Conservation (phyloP, 2,888 invertebrate genomes). For the Prenolepis imparis region DNA sequence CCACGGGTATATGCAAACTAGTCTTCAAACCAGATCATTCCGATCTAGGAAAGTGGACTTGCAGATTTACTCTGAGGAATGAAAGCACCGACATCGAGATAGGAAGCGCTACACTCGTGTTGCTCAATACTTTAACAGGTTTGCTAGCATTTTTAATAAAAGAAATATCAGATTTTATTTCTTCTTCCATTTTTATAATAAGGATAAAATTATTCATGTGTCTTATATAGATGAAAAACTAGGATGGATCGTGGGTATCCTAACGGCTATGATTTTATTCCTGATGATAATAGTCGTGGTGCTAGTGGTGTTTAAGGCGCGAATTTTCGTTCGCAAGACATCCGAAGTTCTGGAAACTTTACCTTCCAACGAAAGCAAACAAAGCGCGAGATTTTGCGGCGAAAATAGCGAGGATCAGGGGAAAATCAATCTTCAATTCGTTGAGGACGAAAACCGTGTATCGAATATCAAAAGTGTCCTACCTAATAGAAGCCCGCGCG, state of each 20-base stretch:
- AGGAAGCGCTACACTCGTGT: slow-evolving; percentile 81
- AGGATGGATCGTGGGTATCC: slow-evolving; percentile 84
- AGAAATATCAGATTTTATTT: not conserved
- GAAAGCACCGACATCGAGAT: slow-evolving; percentile 76
- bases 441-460: slow-evolving; percentile 60
- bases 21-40: slow-evolving; percentile 81
- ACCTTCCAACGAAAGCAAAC: slow-evolving; percentile 64
- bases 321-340: slow-evolving; percentile 76
- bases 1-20: slow-evolving; percentile 82
- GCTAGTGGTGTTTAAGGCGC: slow-evolving; percentile 81
- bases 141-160: slow-evolving; percentile 16
- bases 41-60: slow-evolving; percentile 84
- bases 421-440: slow-evolving; percentile 74
- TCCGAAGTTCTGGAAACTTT: slow-evolving; percentile 79
- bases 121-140: slow-evolving; percentile 80
- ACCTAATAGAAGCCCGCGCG: slow-evolving; percentile 78
- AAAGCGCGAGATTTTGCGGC: not conserved
- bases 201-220: not conserved
- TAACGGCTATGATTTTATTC: slow-evolving; percentile 81
- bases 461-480: slow-evolving; percentile 68
- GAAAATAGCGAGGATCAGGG: slow-evolving; percentile 68
- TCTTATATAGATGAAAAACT: slow-evolving; percentile 79
- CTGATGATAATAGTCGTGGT: slow-evolving; percentile 82
- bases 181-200: not conserved
- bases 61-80: slow-evolving; percentile 78